phyloP scores from a whole-genome alignment of 2,797 vertebrate genomes.

The Myotis planiceps region DNA sequence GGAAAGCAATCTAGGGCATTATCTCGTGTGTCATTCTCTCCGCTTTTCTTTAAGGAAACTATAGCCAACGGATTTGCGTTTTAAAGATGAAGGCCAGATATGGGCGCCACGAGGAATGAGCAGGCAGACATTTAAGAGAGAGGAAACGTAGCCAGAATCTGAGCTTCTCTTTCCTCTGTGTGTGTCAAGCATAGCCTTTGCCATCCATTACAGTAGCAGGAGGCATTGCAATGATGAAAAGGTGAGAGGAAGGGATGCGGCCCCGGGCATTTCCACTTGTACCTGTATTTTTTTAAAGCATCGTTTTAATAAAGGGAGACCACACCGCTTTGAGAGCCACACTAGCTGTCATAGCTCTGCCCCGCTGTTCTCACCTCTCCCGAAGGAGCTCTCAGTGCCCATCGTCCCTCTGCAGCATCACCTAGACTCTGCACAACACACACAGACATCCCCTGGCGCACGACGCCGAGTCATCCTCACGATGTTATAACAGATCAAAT shows the following conservation, averaged over 20 bases:
- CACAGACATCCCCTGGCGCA: background rate
- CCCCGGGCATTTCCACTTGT: conserved; percentile 2
- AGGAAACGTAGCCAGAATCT: conserved; percentile 1
- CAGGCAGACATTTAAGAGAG: background rate
- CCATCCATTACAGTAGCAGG: background rate
- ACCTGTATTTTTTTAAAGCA: background rate
- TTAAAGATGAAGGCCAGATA: conserved; percentile 12
- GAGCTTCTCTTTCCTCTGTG: background rate
- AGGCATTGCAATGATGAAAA: background rate
- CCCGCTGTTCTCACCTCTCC: background rate
- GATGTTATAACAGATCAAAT: background rate
- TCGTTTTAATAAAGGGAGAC: background rate
- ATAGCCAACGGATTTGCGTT: conserved; percentile 26
- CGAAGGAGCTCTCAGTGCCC: background rate
- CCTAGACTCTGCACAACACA: background rate
- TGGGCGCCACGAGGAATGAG: background rate
- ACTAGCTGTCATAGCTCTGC: background rate
- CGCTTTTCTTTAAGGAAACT: conserved; percentile 42
- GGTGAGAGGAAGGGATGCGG: background rate
- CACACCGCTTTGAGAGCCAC: background rate
- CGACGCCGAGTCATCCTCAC: background rate
- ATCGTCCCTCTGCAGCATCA: background rate
- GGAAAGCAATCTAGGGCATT: conserved; percentile 62
- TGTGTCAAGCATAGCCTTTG: background rate
- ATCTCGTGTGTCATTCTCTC: conserved; percentile 17